Percentiles rank a stretch among this genome's conserved stretches.
Evolutionary conservation across 1,140 invertebrate species (phyloP).

Genomic region (Notospermus geniculatus): DNA sequence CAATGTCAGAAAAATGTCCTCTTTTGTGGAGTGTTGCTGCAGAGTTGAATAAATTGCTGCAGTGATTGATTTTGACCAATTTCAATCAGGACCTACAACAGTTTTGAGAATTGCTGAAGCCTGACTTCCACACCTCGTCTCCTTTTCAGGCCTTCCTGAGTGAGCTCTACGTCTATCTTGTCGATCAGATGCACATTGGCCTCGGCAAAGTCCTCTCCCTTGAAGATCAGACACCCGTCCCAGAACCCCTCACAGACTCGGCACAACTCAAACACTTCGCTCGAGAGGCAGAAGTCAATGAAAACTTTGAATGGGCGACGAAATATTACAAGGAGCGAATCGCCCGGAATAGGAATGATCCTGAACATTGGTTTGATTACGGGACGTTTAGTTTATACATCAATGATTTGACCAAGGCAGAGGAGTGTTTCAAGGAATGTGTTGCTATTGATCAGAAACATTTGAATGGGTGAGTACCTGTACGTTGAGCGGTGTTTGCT

Average conservation of each 20-base stretch:
- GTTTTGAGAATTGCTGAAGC: no score
- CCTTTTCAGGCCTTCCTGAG: slow-evolving; percentile 51
- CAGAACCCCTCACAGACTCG: slow-evolving; percentile 45
- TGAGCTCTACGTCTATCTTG: slow-evolving; percentile 55
- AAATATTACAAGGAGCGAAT: slow-evolving; percentile 58
- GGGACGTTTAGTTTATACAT: slow-evolving; percentile 53
- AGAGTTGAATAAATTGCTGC: no score
- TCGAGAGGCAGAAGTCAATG: slow-evolving; percentile 55
- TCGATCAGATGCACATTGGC: slow-evolving; percentile 56
- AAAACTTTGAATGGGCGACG: slow-evolving; percentile 52
- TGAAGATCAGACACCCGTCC: slow-evolving; percentile 52
- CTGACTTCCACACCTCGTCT: no score
- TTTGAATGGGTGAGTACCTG: slow-evolving; percentile 47
- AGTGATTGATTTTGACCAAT: no score
- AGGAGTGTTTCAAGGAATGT: slow-evolving; percentile 56
- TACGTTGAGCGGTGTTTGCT: no score
- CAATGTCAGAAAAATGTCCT: no score
- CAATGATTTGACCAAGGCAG: slow-evolving; percentile 52
- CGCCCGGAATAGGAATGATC: slow-evolving; percentile 48
- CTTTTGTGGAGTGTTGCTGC: no score
- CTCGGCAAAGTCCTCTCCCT: slow-evolving; percentile 47
- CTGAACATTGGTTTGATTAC: slow-evolving; percentile 55
- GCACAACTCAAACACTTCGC: slow-evolving; percentile 56
- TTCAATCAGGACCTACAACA: no score
- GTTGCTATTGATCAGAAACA: slow-evolving; percentile 53